Percentiles rank a stretch among this genome's conserved stretches.
Conservation (phyloP, 2,888 invertebrate species). For the Aphidius colemani region DNA sequence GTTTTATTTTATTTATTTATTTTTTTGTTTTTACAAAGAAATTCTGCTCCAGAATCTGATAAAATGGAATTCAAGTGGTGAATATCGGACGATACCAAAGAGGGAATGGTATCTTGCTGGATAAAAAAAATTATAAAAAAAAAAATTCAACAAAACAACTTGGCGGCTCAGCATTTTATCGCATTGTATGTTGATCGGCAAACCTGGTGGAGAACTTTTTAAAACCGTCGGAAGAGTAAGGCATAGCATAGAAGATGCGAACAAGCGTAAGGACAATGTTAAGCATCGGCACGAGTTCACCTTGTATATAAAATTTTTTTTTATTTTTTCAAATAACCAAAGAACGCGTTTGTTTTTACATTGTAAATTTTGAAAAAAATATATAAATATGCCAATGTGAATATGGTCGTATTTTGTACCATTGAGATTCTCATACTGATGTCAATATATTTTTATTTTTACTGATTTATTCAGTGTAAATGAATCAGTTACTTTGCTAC, state of each 20-base stretch:
- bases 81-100: slow-evolving; percentile 4
- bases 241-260: slow-evolving; percentile 22
- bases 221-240: slow-evolving; percentile 23
- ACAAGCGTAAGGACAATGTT: slow-evolving; percentile 38
- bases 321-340: slow-evolving; percentile 9
- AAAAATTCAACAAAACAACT: slow-evolving; percentile 21
- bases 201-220: slow-evolving; percentile 19
- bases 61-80: neutral
- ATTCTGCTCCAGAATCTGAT: too few species aligned
- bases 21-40: too few species aligned
- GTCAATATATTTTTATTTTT: slow-evolving; percentile 26
- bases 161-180: slow-evolving; percentile 41
- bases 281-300: slow-evolving; percentile 30
- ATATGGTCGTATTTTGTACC: slow-evolving; percentile 34
- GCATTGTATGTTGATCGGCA: slow-evolving; percentile 57
- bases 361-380: slow-evolving; percentile 5
- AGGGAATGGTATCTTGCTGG: too few species aligned
- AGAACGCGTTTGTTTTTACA: slow-evolving; percentile 32
- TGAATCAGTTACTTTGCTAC: too few species aligned
- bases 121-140: slow-evolving; percentile 17
- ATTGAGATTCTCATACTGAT: slow-evolving; percentile 36
- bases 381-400: slow-evolving; percentile 8
- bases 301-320: slow-evolving; percentile 3
- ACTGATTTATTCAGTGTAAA: too few species aligned
- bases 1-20: too few species aligned